Evolutionary conservation across 1,140 invertebrate species (phyloP).

Genomic region (Danaus melanippus): DNA sequence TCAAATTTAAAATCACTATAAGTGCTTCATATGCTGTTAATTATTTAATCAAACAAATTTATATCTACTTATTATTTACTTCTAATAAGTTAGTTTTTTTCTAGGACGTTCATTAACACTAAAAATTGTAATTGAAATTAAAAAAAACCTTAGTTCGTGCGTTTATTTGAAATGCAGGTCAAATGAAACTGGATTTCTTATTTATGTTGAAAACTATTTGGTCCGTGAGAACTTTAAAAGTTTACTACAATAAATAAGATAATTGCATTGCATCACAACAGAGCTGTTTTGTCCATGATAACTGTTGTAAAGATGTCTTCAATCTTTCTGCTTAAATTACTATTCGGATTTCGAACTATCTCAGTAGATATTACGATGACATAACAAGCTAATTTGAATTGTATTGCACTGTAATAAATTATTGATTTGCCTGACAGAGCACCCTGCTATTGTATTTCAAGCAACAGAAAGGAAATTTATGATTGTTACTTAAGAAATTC

Average conservation of each 20-base stretch:
- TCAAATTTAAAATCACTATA: no score
- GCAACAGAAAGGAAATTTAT: conserved; percentile 11
- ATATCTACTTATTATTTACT: no score
- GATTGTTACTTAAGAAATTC: conserved; percentile 12
- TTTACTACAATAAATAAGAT: conserved; percentile 15
- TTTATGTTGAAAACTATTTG: conserved; percentile 13
- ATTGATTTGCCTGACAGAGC: neutral
- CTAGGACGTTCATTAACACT: no score
- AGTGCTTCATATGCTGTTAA: no score
- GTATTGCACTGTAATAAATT: neutral
- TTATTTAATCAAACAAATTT: no score
- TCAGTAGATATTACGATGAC: no score
- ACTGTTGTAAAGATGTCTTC: conserved; percentile 15
- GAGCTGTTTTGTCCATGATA: conserved; percentile 11
- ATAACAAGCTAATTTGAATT: no score
- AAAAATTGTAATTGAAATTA: no score
- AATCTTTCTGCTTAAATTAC: conserved; percentile 11
- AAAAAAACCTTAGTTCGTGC: neutral
- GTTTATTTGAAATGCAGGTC: conserved; percentile 16
- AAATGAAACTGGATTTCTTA: conserved; percentile 6
- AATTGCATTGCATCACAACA: conserved; percentile 13
- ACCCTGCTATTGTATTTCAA: conserved; percentile 2
- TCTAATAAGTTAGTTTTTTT: no score
- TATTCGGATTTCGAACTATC: neutral
- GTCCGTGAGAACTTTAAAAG: conserved; percentile 21